Evolutionary conservation across 1,140 invertebrate genomes (phyloP), one percentile per base, ranked within the genome.

Genomic region (Cephus cinctus): DNA sequence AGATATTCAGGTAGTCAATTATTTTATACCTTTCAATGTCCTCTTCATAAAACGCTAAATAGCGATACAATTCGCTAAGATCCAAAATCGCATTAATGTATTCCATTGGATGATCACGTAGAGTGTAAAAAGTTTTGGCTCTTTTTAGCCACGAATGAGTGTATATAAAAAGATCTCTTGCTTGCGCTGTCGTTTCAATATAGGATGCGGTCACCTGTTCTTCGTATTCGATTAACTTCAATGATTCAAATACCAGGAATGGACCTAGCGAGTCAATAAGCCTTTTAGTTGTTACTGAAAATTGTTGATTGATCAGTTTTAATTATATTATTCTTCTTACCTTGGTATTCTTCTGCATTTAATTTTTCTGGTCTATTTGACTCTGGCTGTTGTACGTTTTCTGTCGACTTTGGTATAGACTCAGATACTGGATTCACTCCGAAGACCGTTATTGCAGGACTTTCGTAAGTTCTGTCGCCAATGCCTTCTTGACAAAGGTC

Each of bases 1-100:
- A 0, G 36, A 43, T 23, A 8, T 36, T 15, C 9, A 14, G 34
- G 34, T 27, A 8, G 6, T 27, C n/a, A 27, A 27, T 11, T 18
- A 14, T 41, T 18, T 8, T 16, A 16, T 73, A 75, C 71, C 68
- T 73, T 20, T 86, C 85, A 27, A 83, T 67, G 56, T 84, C 81
- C 9, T 76, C 63, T 67, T 89, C 87, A 73, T 86, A 89, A 57
- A 84, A 83, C 2, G 84, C 80, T 27, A 89, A 66, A 56, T 80
- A 77, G 61, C 86, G 83, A 59, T 83, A 89, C 1, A 87, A 63
- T 51, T 83, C 80, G 47, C 84, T 87, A 22, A 85, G 76, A 67
- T 89, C 86, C 52, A 87, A 77, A 1, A 83, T 78, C 34, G 86
- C 78, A 45, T 86, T 82, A 35, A 87, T 81, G 61, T 87, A 84